A percentile compares a stretch with the other conserved stretches of the same genome.
phyloP scores from a whole-genome alignment of 2,888 invertebrate genomes.

The Coleophora deauratella region DNA sequence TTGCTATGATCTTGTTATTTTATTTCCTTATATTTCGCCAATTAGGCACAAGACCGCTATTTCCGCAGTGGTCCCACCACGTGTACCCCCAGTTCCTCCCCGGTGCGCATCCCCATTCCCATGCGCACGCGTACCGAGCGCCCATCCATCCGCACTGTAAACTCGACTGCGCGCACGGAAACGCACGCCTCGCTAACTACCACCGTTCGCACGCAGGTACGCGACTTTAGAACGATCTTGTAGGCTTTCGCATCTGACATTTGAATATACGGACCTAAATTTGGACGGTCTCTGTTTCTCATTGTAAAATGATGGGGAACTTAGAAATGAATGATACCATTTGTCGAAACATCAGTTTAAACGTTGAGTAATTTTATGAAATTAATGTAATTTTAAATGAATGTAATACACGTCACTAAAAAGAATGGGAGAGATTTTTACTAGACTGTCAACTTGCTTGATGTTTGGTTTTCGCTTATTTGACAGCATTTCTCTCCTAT shows the following conservation, averaged over 20 bases:
- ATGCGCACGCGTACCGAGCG: conserved; percentile 58
- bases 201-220: conserved; percentile 72
- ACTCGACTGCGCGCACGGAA: conserved; percentile 66
- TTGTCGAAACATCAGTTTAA: too few species aligned
- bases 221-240: too few species aligned
- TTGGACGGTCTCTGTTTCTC: conserved; percentile 4
- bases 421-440: conserved; percentile 21
- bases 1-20: too few species aligned
- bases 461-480: conserved; percentile 18
- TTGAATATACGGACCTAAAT: not conserved
- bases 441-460: conserved; percentile 22
- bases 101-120: conserved; percentile 81
- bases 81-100: conserved; percentile 96
- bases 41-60: conserved; percentile 83
- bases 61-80: conserved; percentile 96
- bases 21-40: conserved; percentile 4
- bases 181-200: conserved; percentile 70
- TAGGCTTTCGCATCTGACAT: conserved; percentile 25
- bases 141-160: conserved; percentile 76
- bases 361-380: too few species aligned
- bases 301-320: too few species aligned
- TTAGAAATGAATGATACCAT: too few species aligned
- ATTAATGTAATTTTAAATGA: too few species aligned
- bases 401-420: too few species aligned
- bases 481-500: conserved; percentile 5